Percentiles rank a stretch among this genome's conserved stretches.
Conservation (phyloP, 2,888 invertebrate genomes). For the Microdon myrmicae region DNA sequence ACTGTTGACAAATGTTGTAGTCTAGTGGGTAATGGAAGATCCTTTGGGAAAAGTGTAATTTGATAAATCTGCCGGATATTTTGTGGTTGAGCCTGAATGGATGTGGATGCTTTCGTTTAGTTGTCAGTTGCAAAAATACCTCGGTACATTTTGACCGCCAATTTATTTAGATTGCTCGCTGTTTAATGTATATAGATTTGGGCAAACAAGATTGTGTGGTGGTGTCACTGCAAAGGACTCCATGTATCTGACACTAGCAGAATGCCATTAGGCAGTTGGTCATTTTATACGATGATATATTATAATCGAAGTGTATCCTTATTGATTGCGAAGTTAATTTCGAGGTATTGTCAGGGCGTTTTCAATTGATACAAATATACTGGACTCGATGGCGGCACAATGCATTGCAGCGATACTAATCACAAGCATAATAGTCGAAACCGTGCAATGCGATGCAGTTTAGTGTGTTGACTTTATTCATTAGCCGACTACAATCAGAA, state of each 20-base stretch:
- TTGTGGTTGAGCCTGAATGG: slow-evolving; percentile 18
- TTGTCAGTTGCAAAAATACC: slow-evolving; percentile 5
- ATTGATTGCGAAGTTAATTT: slow-evolving; percentile 37
- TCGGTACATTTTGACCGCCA: slow-evolving; percentile 14
- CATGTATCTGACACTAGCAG: too few species aligned
- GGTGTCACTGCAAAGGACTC: not conserved
- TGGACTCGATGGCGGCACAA: too few species aligned
- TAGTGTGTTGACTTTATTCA: not conserved
- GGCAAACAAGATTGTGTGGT: slow-evolving; percentile 6
- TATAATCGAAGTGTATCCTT: slow-evolving; percentile 46
- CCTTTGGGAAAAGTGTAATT: slow-evolving; percentile 39
- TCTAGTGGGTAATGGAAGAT: too few species aligned
- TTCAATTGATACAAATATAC: too few species aligned
- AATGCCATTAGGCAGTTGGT: slow-evolving; percentile 38
- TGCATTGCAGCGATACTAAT: too few species aligned
- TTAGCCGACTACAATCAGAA: slow-evolving; percentile 27
- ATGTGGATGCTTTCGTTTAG: not conserved
- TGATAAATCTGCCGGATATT: slow-evolving; percentile 36
- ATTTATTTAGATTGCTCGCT: slow-evolving; percentile 12
- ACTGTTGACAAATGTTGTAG: too few species aligned
- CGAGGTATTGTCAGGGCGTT: slow-evolving; percentile 8
- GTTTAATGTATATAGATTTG: slow-evolving; percentile 1
- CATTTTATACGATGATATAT: slow-evolving; percentile 49
- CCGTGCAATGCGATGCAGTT: slow-evolving; percentile 20
- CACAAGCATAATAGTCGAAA: slow-evolving; percentile 37